phyloP scores from a whole-genome alignment of 2,888 invertebrate genomes.

The Arge pagana region DNA sequence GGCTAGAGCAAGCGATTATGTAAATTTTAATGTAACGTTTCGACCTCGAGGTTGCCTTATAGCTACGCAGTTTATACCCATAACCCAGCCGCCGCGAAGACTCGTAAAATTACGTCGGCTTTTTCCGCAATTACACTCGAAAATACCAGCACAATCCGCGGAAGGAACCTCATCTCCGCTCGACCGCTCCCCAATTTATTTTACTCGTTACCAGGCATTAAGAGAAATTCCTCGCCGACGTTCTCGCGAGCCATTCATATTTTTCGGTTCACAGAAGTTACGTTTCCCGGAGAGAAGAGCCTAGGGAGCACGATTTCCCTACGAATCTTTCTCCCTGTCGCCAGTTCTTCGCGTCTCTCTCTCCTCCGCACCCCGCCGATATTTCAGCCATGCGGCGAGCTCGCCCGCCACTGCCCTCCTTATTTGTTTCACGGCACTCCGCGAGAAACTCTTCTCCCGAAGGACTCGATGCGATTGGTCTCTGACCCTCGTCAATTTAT shows the following conservation, averaged over 20 bases:
- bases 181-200: slow-evolving; percentile 29
- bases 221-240: slow-evolving; percentile 17
- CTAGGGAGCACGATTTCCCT: neutral
- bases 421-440: too few relatives aligned
- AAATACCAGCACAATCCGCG: slow-evolving; percentile 16
- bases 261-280: neutral
- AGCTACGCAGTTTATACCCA: slow-evolving; percentile 35
- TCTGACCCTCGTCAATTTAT: too few relatives aligned
- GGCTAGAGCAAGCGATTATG: slow-evolving; percentile 46
- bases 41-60: slow-evolving; percentile 38
- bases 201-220: slow-evolving; percentile 37
- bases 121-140: slow-evolving; percentile 30
- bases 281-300: neutral
- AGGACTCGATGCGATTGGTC: too few relatives aligned
- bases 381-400: too few relatives aligned
- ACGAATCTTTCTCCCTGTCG: neutral
- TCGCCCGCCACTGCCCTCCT: too few relatives aligned
- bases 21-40: slow-evolving; percentile 48
- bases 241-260: slow-evolving; percentile 6
- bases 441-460: too few relatives aligned
- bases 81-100: slow-evolving; percentile 37
- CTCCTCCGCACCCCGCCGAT: neutral
- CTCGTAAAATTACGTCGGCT: slow-evolving; percentile 42
- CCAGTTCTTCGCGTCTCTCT: neutral
- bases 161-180: slow-evolving; percentile 18